A percentile compares a stretch with the other conserved stretches of the same genome.
These are phyloP conservation scores for Strigamia maritima DNA, from an alignment of 2,888 invertebrate genomes.

Conservation along the genomic window DNA sequence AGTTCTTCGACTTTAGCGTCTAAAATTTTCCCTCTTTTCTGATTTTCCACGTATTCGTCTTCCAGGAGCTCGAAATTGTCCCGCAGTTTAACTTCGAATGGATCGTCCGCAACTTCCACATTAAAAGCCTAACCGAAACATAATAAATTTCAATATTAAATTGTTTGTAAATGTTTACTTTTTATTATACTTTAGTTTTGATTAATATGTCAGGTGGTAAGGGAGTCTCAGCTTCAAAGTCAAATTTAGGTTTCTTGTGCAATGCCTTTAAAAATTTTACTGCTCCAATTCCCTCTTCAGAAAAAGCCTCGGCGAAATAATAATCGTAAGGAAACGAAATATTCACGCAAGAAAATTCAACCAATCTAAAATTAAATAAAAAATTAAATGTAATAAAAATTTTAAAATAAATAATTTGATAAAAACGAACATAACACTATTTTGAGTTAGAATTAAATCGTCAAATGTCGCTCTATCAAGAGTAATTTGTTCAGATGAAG, in stretches of 20 bases:
- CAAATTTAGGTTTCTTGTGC: slow-evolving; percentile 63
- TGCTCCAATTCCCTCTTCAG: slow-evolving; percentile 82
- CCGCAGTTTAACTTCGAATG: slow-evolving; percentile 92
- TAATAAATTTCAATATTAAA: slow-evolving; percentile 13
- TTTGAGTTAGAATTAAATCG: slow-evolving; percentile 66
- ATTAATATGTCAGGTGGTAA: slow-evolving; percentile 86
- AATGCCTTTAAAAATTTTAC: slow-evolving; percentile 91
- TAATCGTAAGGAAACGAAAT: slow-evolving; percentile 76
- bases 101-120: slow-evolving; percentile 94
- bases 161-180: not conserved
- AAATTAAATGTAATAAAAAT: not conserved
- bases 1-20: slow-evolving; percentile 81
- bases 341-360: slow-evolving; percentile 57
- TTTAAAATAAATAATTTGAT: not conserved
- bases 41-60: slow-evolving; percentile 91
- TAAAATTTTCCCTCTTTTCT: slow-evolving; percentile 81
- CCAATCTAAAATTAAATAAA: slow-evolving; percentile 53
- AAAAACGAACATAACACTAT: slow-evolving; percentile 64
- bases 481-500: slow-evolving; percentile 21
- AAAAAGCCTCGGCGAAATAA: slow-evolving; percentile 80
- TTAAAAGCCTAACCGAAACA: slow-evolving; percentile 65
- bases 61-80: slow-evolving; percentile 93
- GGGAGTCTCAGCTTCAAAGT: slow-evolving; percentile 66
- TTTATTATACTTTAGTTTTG: slow-evolving; percentile 66
- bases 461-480: slow-evolving; percentile 71